phyloP scores from a whole-genome alignment of 1,140 invertebrate genomes.

The Drosophila pseudoobscura region DNA sequence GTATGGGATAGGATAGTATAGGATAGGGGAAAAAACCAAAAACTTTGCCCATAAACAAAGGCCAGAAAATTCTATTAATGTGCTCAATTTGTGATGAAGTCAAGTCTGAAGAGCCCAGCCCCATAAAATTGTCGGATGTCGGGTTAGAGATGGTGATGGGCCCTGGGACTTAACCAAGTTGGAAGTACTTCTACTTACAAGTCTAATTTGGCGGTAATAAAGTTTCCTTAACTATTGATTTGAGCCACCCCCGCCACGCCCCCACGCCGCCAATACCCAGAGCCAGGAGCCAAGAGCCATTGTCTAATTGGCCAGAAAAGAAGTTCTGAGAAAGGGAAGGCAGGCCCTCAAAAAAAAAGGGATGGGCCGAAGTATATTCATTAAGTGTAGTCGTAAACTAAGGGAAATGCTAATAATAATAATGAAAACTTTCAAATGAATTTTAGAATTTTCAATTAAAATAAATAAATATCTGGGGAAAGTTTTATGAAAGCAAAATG shows the following conservation, averaged over 20 bases:
- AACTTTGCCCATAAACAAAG: conserved; percentile 49
- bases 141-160: conserved; percentile 17
- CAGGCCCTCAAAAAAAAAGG: conserved; percentile 26
- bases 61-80: conserved; percentile 53
- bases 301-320: conserved; percentile 55
- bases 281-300: conserved; percentile 17
- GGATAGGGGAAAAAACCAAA: neutral
- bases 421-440: conserved; percentile 7
- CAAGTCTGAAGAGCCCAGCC: conserved; percentile 42
- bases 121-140: conserved; percentile 32
- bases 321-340: conserved; percentile 11
- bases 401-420: conserved; percentile 27
- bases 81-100: conserved; percentile 54
- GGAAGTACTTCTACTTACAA: conserved; percentile 48
- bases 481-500: too few species aligned
- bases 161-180: conserved; percentile 29
- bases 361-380: conserved; percentile 4
- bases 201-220: conserved; percentile 59
- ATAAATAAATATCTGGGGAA: too few species aligned
- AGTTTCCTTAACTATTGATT: conserved; percentile 60
- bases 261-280: too few species aligned
- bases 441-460: conserved; percentile 12
- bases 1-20: neutral
- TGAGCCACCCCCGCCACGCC: neutral
- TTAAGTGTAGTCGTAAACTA: conserved; percentile 18